A percentile compares a stretch with the other conserved stretches of the same genome.
These are phyloP conservation scores for Scartelaos histophorus DNA, from an alignment of 2,113 vertebrate species.

Conservation along the genomic window DNA sequence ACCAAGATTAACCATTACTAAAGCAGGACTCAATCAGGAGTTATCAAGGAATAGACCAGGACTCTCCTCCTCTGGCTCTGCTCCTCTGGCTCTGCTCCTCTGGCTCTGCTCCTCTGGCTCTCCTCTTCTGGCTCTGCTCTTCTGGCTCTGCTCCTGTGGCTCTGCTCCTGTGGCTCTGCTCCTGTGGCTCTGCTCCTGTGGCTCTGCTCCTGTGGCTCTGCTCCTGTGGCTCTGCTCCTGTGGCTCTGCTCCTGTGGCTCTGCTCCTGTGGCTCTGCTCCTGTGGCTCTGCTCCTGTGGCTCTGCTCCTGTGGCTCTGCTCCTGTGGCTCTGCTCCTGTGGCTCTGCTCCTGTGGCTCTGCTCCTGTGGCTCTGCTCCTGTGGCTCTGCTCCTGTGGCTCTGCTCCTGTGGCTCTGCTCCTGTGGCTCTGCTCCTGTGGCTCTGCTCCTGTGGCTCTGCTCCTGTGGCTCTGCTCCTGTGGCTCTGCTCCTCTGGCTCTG, in stretches of 20 bases:
- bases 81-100: not conserved
- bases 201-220: not conserved
- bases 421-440: not conserved
- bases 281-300: no score
- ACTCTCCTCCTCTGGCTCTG: not conserved
- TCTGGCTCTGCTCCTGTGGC: not conserved
- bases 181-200: not conserved
- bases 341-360: not conserved
- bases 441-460: not conserved
- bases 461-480: not conserved
- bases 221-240: not conserved
- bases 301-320: no score
- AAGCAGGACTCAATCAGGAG: not conserved
- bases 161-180: not conserved
- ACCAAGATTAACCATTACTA: no score
- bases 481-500: no score
- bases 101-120: not conserved
- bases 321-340: no score
- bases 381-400: not conserved
- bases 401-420: not conserved
- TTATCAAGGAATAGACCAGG: not conserved
- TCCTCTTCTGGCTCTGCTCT: no score
- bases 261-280: no score
- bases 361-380: not conserved
- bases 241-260: no score